These are phyloP conservation scores for Seira musarum DNA, from an alignment of 2,888 invertebrate species.

Conservation along the genomic window DNA sequence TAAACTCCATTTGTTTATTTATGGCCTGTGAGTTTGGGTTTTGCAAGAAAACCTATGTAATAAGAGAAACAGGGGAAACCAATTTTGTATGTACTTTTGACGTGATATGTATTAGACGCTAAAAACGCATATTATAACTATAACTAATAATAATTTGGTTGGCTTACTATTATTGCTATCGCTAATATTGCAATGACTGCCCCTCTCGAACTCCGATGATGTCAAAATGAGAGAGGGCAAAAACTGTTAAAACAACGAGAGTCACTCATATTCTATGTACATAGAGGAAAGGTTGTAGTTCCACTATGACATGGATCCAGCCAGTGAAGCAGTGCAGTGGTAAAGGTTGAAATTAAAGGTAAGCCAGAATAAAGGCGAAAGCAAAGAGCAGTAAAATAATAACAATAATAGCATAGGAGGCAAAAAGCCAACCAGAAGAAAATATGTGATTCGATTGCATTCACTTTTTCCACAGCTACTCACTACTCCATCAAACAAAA, in stretches of 20 bases:
- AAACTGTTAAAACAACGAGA: background rate
- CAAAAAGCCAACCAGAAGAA: too few relatives aligned
- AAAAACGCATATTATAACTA: too few relatives aligned
- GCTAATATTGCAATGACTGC: too few relatives aligned
- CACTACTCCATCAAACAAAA: conserved; percentile 3
- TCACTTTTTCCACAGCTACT: background rate
- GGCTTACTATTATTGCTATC: too few relatives aligned
- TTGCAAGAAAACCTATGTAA: conserved; percentile 17
- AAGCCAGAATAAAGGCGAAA: conserved; percentile 1
- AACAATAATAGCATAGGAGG: background rate
- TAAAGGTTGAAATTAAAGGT: conserved; percentile 28
- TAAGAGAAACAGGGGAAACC: background rate
- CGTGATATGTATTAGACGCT: too few relatives aligned
- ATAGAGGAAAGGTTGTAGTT: background rate
- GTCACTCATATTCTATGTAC: background rate
- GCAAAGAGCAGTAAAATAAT: conserved; percentile 6
- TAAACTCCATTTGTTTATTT: too few relatives aligned
- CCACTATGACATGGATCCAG: background rate
- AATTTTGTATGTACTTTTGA: background rate
- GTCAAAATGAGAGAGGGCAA: too few relatives aligned
- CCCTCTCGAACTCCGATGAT: too few relatives aligned
- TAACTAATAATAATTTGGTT: too few relatives aligned
- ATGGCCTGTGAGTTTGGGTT: too few relatives aligned
- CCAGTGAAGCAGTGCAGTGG: conserved; percentile 24
- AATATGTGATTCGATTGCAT: conserved; percentile 8